Percentiles rank a stretch among this genome's conserved stretches.
phyloP scores from a whole-genome alignment of 2,888 invertebrate species.

The Chironomus tentans region DNA sequence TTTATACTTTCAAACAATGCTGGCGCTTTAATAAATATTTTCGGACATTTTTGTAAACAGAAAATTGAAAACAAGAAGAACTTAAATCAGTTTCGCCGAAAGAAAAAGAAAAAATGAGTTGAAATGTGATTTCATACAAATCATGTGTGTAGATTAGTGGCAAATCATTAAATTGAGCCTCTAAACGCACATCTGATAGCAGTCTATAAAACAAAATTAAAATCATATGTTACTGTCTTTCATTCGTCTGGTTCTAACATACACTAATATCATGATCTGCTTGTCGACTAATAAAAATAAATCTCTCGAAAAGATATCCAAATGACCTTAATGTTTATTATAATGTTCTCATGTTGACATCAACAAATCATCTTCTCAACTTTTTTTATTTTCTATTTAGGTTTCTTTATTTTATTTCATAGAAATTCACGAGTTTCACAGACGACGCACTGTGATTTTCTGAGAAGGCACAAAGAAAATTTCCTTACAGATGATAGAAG shows the following conservation, averaged over 20 bases:
- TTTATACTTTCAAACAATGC: no score
- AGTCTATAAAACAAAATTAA: slow-evolving; percentile 6
- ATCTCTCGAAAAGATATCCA: slow-evolving; percentile 18
- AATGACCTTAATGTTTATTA: slow-evolving; percentile 26
- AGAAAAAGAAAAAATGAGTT: neutral
- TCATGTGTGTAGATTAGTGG: neutral
- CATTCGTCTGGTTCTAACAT: neutral
- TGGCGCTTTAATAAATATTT: no score
- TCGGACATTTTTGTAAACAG: neutral
- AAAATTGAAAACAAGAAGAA: neutral
- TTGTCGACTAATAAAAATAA: slow-evolving; percentile 15
- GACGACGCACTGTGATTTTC: no score
- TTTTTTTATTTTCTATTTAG: neutral
- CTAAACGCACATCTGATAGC: slow-evolving; percentile 8
- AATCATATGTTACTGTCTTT: neutral
- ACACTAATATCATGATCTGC: neutral
- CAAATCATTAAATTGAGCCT: neutral
- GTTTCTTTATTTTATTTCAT: neutral
- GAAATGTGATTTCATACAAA: neutral
- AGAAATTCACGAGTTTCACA: no score
- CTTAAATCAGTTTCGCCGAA: neutral
- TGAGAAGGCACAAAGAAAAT: no score
- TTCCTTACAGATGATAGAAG: no score
- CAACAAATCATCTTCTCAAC: slow-evolving; percentile 21
- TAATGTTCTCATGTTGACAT: slow-evolving; percentile 26